A percentile compares a stretch with the other conserved stretches of the same genome.
Conservation (phyloP, 2,888 invertebrate genomes). For the Caenorhabditis sp. region DNA sequence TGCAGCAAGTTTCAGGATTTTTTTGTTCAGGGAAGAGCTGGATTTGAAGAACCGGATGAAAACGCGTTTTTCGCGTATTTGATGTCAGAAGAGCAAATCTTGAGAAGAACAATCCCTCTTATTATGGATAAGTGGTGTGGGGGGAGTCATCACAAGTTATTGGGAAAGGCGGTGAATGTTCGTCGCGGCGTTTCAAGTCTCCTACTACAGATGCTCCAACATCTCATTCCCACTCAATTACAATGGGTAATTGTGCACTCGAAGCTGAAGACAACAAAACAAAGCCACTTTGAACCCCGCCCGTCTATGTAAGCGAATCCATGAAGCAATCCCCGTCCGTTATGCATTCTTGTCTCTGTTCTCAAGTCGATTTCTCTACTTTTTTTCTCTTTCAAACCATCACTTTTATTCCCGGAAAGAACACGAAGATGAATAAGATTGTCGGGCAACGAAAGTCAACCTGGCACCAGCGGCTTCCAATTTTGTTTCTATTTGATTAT, state of each 20-base stretch:
- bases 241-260: slow-evolving; percentile 73
- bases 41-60: no score
- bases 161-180: slow-evolving; percentile 47
- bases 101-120: slow-evolving; percentile 52
- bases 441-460: slow-evolving; percentile 13
- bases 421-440: neutral
- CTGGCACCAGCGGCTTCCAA: slow-evolving; percentile 33
- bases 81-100: slow-evolving; percentile 17
- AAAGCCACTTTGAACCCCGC: slow-evolving; percentile 68
- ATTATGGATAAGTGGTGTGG: slow-evolving; percentile 54
- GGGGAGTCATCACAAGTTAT: slow-evolving; percentile 55
- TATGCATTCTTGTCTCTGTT: slow-evolving; percentile 48
- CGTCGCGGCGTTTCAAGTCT: slow-evolving; percentile 14
- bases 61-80: no score
- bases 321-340: slow-evolving; percentile 46
- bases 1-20: no score
- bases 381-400: neutral
- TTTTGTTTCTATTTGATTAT: slow-evolving; percentile 41
- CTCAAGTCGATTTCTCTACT: slow-evolving; percentile 10
- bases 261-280: slow-evolving; percentile 61
- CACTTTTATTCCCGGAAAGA: neutral
- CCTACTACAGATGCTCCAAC: slow-evolving; percentile 54
- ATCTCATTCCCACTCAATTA: slow-evolving; percentile 67
- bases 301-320: slow-evolving; percentile 51
- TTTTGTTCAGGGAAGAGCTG: no score